phyloP scores from a whole-genome alignment of 1,140 invertebrate genomes.

The Drosophila teissieri region DNA sequence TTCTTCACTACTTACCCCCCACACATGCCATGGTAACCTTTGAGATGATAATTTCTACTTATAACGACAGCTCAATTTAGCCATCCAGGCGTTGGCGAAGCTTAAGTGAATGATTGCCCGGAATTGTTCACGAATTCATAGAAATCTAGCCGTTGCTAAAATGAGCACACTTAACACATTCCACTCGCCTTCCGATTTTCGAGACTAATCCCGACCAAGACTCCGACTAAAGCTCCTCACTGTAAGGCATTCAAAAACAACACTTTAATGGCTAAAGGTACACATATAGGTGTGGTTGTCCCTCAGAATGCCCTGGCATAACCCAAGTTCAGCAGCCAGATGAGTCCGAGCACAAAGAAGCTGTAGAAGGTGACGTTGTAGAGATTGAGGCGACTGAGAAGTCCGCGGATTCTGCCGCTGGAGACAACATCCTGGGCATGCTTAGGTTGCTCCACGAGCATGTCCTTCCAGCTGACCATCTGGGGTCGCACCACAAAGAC shows the following conservation, averaged over 20 bases:
- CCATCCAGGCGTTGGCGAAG: slow-evolving; percentile 51
- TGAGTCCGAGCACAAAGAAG: slow-evolving; percentile 51
- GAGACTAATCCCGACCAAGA: background rate
- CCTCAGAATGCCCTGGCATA: slow-evolving; percentile 21
- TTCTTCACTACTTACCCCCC: slow-evolving; percentile 8
- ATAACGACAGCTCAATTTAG: slow-evolving; percentile 58
- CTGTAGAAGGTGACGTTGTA: slow-evolving; percentile 73
- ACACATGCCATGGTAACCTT: slow-evolving; percentile 13
- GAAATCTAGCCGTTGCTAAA: slow-evolving; percentile 33
- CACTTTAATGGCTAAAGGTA: slow-evolving; percentile 39
- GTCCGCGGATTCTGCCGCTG: slow-evolving; percentile 5
- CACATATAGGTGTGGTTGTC: background rate
- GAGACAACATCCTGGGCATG: background rate
- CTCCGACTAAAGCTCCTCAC: background rate
- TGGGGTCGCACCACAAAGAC: slow-evolving; percentile 71
- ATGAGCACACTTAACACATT: background rate
- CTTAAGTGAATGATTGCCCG: slow-evolving; percentile 78
- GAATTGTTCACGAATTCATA: slow-evolving; percentile 66
- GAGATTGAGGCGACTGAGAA: slow-evolving; percentile 65
- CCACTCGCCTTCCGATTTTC: background rate
- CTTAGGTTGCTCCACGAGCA: slow-evolving; percentile 49
- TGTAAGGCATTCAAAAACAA: background rate
- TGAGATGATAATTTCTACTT: slow-evolving; percentile 48
- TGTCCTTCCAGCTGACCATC: slow-evolving; percentile 69
- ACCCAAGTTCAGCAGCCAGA: slow-evolving; percentile 52